phyloP scores from a whole-genome alignment of 2,797 vertebrate genomes.

The Squalus acanthias region DNA sequence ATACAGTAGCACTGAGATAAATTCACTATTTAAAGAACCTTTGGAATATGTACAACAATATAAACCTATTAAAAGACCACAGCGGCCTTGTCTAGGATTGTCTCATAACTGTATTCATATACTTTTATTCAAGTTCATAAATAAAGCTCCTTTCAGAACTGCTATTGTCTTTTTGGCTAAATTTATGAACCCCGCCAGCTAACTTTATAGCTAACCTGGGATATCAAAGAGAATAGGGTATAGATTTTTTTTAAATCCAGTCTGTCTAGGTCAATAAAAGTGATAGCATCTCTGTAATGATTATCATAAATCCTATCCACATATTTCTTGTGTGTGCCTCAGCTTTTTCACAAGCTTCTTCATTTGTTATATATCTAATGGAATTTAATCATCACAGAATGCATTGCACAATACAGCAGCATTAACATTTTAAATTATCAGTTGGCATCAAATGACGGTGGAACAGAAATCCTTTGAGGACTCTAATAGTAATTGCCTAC shows the following conservation, averaged over 20 bases:
- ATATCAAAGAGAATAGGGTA: conserved; percentile 24
- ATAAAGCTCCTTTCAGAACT: conserved; percentile 5
- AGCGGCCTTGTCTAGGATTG: not conserved
- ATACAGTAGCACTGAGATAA: not conserved
- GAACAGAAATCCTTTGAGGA: not conserved
- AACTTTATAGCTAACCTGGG: conserved; percentile 32
- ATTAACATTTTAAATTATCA: not conserved
- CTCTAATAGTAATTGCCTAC: not conserved
- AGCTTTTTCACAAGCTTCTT: not conserved
- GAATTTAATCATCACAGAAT: not conserved
- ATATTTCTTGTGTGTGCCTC: not conserved
- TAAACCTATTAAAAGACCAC: not conserved
- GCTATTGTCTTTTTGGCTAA: not conserved
- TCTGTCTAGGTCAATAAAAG: not conserved
- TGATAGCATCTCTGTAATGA: conserved; percentile 8
- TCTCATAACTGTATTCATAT: not conserved
- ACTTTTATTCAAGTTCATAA: conserved; percentile 10
- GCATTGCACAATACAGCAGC: not conserved
- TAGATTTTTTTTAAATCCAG: conserved; percentile 20
- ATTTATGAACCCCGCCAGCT: not conserved
- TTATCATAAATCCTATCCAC: conserved; percentile 25
- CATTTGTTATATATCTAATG: not conserved
- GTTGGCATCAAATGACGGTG: not conserved
- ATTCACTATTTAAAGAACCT: conserved; percentile 22
- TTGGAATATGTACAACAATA: not conserved